phyloP scores from a whole-genome alignment of 1,140 invertebrate genomes.

The Bicyclus anynana region DNA sequence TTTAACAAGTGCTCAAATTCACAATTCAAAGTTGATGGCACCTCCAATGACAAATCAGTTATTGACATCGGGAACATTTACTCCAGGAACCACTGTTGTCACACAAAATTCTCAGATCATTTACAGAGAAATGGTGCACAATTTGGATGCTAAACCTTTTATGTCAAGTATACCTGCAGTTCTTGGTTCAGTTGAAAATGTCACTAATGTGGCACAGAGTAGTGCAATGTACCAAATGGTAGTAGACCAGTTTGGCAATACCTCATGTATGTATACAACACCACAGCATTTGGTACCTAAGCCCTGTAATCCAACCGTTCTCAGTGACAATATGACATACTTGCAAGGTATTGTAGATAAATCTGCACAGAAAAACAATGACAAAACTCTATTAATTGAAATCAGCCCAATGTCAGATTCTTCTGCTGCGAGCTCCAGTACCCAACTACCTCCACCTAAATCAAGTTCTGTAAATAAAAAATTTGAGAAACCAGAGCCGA shows the following conservation, averaged over 20 bases:
- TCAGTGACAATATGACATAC: constrained; percentile 36
- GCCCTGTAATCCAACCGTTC: constrained; percentile 38
- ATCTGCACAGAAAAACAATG: constrained; percentile 45
- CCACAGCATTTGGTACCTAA: constrained; percentile 52
- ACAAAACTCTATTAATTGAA: constrained; percentile 66
- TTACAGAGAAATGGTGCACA: constrained; percentile 70
- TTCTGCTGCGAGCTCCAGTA: constrained; percentile 11
- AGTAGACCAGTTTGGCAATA: constrained; percentile 65
- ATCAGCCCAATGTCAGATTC: constrained; percentile 48
- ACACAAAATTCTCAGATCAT: constrained; percentile 71
- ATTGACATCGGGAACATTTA: constrained; percentile 44
- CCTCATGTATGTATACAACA: constrained; percentile 60
- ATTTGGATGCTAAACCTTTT: constrained; percentile 63
- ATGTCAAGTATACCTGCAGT: constrained; percentile 56
- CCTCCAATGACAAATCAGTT: constrained; percentile 43
- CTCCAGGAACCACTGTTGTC: constrained; percentile 58
- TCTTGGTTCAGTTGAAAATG: constrained; percentile 46
- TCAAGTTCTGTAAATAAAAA: constrained; percentile 17
- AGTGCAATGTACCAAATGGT: constrained; percentile 71
- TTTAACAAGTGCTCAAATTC: constrained; percentile 34
- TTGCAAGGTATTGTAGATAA: constrained; percentile 35
- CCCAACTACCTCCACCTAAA: constrained; percentile 14
- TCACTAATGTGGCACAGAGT: constrained; percentile 54
- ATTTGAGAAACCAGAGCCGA: constrained; percentile 26
- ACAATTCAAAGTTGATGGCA: constrained; percentile 44